phyloP scores from a whole-genome alignment of 2,888 invertebrate genomes.

The Xanthorhoe designata region DNA sequence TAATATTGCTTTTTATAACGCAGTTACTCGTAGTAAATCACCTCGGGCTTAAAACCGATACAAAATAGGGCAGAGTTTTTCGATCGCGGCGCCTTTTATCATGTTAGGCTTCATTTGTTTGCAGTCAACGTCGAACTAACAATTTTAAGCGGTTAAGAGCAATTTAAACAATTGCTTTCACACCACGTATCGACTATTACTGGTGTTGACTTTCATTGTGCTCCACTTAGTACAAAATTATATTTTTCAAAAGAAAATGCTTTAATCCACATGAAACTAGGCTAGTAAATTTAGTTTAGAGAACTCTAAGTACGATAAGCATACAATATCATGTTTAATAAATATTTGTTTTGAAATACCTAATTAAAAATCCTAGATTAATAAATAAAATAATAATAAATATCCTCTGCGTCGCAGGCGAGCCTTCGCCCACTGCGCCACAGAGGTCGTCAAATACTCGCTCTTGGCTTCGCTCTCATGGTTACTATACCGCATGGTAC shows the following conservation, averaged over 20 bases:
- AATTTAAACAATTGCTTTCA: constrained; percentile 36
- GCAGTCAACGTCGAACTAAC: constrained; percentile 36
- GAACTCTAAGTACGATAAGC: no score
- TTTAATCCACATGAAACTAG: background rate
- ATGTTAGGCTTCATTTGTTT: constrained; percentile 38
- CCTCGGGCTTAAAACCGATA: constrained; percentile 11
- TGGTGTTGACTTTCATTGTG: constrained; percentile 17
- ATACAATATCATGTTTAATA: no score
- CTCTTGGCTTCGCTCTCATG: no score
- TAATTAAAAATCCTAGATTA: no score
- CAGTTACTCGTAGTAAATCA: background rate
- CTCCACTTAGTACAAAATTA: background rate
- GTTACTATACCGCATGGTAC: no score
- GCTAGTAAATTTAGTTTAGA: background rate
- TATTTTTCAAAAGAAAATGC: background rate
- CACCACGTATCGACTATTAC: constrained; percentile 12
- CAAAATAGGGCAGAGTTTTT: constrained; percentile 26
- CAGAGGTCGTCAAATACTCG: no score
- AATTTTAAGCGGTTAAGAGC: constrained; percentile 42
- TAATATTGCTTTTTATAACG: background rate
- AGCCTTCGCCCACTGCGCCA: no score
- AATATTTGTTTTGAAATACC: no score
- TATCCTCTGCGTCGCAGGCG: no score
- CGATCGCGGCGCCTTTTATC: constrained; percentile 38
- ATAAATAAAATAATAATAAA: no score